These are phyloP conservation scores for Drosophila ercepeae DNA, from an alignment of 1,140 invertebrate species.

Conservation along the genomic window DNA sequence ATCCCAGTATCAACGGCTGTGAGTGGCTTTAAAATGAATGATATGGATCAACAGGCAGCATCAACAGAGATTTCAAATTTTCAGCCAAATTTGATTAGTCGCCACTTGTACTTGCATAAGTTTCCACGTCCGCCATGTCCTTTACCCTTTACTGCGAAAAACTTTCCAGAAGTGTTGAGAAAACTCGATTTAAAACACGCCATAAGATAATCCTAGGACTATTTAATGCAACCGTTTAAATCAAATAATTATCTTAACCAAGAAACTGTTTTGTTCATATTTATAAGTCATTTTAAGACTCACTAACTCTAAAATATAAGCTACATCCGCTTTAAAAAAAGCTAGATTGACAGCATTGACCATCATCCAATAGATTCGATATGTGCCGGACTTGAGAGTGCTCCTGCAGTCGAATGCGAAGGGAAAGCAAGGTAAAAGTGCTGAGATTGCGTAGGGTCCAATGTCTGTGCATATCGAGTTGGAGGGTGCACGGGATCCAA, in stretches of 20 bases:
- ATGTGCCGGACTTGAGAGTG: slow-evolving; percentile 25
- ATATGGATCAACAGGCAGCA: slow-evolving; percentile 41
- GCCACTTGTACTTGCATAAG: slow-evolving; percentile 32
- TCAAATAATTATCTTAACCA: no score
- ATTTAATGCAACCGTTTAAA: no score
- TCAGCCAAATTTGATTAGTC: slow-evolving; percentile 55
- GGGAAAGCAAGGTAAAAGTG: slow-evolving; percentile 32
- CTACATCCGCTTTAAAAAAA: background rate
- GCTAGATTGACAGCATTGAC: background rate
- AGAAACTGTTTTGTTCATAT: no score
- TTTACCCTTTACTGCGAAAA: background rate
- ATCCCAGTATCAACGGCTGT: no score
- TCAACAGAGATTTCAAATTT: slow-evolving; percentile 52
- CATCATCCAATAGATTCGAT: slow-evolving; percentile 1
- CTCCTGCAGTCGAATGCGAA: slow-evolving; percentile 29
- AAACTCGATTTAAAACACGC: no score
- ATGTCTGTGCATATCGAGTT: slow-evolving; percentile 26
- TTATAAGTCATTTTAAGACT: no score
- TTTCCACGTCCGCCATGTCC: background rate
- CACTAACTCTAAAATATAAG: background rate
- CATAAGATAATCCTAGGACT: no score
- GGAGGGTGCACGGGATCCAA: background rate
- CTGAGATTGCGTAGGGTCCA: slow-evolving; percentile 48
- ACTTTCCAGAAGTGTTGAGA: no score
- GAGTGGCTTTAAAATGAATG: slow-evolving; percentile 16